These are phyloP conservation scores for Campoplex nolae DNA, from an alignment of 2,888 invertebrate genomes.

Conservation along the genomic window DNA sequence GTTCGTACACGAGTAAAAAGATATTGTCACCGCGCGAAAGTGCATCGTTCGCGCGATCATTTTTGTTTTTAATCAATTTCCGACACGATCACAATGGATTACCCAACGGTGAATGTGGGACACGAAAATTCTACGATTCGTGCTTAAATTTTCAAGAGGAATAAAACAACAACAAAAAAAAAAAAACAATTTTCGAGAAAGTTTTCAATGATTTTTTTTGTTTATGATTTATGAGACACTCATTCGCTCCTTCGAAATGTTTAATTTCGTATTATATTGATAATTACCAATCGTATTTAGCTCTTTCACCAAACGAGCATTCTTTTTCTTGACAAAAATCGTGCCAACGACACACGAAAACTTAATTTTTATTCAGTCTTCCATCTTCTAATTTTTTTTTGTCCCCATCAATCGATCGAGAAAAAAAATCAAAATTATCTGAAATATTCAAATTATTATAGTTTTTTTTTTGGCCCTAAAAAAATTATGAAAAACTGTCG, in stretches of 20 bases:
- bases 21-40: not conserved
- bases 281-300: not conserved
- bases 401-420: no score
- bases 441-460: not conserved
- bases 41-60: constrained; percentile 4
- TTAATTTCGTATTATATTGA: not conserved
- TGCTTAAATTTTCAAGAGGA: not conserved
- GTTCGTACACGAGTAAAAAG: not conserved
- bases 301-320: not conserved
- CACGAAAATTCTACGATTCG: not conserved
- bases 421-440: no score
- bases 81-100: not conserved
- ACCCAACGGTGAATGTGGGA: not conserved
- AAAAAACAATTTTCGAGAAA: not conserved
- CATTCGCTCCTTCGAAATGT: not conserved
- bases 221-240: not conserved
- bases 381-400: no score
- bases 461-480: no score
- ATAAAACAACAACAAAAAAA: not conserved
- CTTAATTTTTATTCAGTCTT: no score
- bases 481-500: no score
- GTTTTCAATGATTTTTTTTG: not conserved
- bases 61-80: not conserved
- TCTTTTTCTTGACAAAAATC: no score
- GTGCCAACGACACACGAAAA: no score